A percentile compares a stretch with the other conserved stretches of the same genome.
Conservation (phyloP, 2,797 vertebrate species). For the Nannoperca obscura region DNA sequence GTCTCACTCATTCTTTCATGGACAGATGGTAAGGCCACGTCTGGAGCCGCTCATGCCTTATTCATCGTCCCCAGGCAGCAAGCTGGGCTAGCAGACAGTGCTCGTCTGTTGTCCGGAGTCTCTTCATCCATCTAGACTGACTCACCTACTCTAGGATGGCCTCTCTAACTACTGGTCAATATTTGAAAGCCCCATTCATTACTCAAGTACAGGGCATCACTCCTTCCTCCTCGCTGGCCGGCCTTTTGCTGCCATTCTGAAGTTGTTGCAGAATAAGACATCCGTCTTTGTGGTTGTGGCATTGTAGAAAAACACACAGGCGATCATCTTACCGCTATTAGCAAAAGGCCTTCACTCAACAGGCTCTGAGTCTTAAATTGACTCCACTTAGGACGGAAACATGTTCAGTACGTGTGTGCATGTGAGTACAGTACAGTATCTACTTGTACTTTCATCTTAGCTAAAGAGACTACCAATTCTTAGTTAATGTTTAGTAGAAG, state of each 20-base stretch:
- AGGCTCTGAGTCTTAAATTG: not conserved
- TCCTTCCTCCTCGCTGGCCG: not conserved
- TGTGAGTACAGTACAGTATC: not conserved
- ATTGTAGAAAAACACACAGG: not conserved
- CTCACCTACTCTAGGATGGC: conserved; percentile 65
- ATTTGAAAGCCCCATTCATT: conserved; percentile 74
- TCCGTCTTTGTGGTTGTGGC: conserved; percentile 5
- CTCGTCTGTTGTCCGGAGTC: conserved; percentile 66
- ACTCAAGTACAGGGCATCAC: conserved; percentile 61
- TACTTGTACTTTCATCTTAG: not conserved
- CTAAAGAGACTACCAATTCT: not conserved
- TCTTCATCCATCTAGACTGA: conserved; percentile 62
- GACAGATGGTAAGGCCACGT: conserved; percentile 65
- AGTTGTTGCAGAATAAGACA: conserved; percentile 10
- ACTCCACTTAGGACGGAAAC: not conserved
- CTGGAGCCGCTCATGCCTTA: conserved; percentile 72
- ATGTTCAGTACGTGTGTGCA: not conserved
- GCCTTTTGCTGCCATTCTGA: not conserved
- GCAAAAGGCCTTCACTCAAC: not conserved
- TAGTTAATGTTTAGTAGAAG: not conserved
- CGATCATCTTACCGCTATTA: not conserved
- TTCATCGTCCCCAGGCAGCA: conserved; percentile 58
- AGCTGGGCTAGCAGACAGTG: conserved; percentile 47
- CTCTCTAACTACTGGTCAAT: conserved; percentile 64
- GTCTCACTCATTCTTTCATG: conserved; percentile 44